phyloP scores from a whole-genome alignment of 2,113 vertebrate species.

The Vulpes ferrilata region DNA sequence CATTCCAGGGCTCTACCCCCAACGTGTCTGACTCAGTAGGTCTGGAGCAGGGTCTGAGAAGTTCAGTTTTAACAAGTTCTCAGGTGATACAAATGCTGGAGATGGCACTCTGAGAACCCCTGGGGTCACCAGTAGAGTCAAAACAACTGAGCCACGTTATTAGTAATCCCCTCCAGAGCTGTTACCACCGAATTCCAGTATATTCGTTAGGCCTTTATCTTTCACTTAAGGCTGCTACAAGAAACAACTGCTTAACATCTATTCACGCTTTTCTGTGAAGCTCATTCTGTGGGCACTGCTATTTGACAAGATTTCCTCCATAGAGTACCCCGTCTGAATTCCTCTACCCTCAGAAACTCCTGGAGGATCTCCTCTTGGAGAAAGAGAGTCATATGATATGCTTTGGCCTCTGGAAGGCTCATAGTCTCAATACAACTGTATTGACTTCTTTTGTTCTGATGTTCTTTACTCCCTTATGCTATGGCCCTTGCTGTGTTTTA shows the following conservation, averaged over 20 bases:
- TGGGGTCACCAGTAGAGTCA: not conserved
- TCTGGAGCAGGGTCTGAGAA: not conserved
- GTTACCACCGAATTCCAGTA: not conserved
- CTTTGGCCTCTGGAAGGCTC: not conserved
- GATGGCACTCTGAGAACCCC: not conserved
- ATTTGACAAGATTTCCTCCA: not conserved
- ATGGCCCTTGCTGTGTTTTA: not conserved
- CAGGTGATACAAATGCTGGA: not conserved
- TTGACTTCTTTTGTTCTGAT: not conserved
- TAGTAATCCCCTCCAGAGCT: not conserved
- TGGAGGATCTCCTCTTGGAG: not conserved
- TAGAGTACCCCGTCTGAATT: not conserved
- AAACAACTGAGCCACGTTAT: not conserved
- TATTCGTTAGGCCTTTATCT: not conserved
- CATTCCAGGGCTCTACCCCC: not conserved
- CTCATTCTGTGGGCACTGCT: not conserved
- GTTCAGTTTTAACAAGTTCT: slow-evolving; percentile 1
- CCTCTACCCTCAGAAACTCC: not conserved
- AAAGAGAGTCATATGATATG: not conserved
- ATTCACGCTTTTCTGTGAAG: not conserved
- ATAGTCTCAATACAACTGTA: not conserved
- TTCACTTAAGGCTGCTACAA: not conserved
- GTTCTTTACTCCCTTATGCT: not conserved
- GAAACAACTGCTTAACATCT: not conserved
- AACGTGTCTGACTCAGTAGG: not conserved